Conservation (phyloP, 2,113 vertebrate species). For the Salminus brasiliensis region DNA sequence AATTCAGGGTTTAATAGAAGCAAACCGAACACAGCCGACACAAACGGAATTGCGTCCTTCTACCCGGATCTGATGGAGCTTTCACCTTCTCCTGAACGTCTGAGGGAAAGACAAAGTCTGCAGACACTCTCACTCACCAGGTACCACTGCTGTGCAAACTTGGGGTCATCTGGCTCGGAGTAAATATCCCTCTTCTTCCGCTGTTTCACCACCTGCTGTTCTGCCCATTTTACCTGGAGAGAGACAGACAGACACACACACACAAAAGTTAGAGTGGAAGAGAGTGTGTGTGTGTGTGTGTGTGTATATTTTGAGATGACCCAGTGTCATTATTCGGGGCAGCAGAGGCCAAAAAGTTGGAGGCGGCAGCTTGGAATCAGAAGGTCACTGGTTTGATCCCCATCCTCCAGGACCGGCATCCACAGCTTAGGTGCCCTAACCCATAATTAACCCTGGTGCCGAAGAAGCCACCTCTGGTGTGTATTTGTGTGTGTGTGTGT, state of each 20-base stretch:
- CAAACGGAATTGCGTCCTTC: background rate
- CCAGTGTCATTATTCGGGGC: no score
- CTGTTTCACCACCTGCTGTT: constrained; percentile 90
- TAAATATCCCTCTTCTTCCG: constrained; percentile 88
- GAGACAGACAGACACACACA: background rate
- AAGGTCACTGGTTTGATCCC: no score
- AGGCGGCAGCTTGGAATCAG: no score
- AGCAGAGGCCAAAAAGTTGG: no score
- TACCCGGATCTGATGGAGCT: background rate
- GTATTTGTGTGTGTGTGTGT: no score
- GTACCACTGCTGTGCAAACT: constrained; percentile 95
- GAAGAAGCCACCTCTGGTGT: no score
- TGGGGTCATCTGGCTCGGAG: constrained; percentile 87
- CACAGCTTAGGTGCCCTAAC: no score
- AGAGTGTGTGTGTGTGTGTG: no score
- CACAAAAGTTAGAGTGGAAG: constrained; percentile 14
- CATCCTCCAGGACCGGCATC: no score
- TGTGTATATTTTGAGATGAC: no score
- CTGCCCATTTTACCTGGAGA: constrained; percentile 90
- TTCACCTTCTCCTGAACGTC: background rate
- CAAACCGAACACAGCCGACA: constrained; percentile 8
- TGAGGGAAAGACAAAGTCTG: background rate
- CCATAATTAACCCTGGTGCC: no score
- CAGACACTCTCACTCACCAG: constrained; percentile 78
- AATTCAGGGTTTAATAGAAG: constrained; percentile 22